Evolutionary conservation across 2,113 vertebrate species (phyloP).

Genomic region (Pardalotus punctatus): DNA sequence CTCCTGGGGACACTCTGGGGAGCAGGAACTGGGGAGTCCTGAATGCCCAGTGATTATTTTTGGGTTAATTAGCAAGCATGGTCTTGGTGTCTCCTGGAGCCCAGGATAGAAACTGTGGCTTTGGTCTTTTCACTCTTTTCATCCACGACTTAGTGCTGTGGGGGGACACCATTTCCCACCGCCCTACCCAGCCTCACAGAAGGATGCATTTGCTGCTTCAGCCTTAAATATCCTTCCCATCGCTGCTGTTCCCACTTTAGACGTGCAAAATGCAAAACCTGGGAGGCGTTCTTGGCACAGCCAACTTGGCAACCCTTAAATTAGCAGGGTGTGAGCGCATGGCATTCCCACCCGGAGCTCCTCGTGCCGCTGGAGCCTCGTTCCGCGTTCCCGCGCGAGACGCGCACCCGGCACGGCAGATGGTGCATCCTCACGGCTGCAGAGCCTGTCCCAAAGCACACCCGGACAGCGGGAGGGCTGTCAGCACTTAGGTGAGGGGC

Average conservation of each 20-base stretch:
- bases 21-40: not conserved
- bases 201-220: not conserved
- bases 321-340: not conserved
- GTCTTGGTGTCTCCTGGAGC: not conserved
- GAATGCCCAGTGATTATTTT: not conserved
- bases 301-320: not conserved
- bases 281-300: not conserved
- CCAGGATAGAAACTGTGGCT: not conserved
- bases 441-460: accelerated
- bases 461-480: not conserved
- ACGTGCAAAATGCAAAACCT: not conserved
- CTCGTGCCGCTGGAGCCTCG: not conserved
- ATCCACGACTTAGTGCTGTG: not conserved
- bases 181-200: accelerated
- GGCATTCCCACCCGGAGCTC: not conserved
- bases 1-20: not conserved
- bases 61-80: not conserved
- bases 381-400: not conserved
- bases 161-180: not conserved
- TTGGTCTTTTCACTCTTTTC: not conserved
- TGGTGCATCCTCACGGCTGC: not conserved
- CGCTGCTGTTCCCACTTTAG: not conserved
- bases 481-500: not conserved
- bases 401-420: not conserved
- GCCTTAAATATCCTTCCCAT: not conserved